Percentiles rank a stretch among this genome's conserved stretches.
phyloP scores from a whole-genome alignment of 1,140 invertebrate species.

The Idris sp. region DNA sequence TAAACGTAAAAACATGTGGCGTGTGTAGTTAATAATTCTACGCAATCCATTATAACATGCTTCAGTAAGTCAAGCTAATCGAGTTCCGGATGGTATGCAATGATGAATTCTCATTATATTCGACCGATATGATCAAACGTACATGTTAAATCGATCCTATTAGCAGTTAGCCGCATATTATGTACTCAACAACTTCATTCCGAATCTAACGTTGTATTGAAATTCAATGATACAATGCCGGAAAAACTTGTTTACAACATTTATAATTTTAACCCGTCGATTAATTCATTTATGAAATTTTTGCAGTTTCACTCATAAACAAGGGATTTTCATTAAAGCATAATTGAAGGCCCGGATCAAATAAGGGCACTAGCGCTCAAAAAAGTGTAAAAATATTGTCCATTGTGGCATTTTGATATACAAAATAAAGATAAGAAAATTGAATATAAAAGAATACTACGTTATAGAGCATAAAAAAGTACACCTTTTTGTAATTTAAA shows the following conservation, averaged over 20 bases:
- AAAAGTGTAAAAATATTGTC: too few relatives aligned
- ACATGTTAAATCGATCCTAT: slow-evolving; percentile 64
- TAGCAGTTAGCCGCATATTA: slow-evolving; percentile 60
- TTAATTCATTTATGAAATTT: not conserved
- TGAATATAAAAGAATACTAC: too few relatives aligned
- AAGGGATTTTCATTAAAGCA: too few relatives aligned
- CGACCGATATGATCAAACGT: slow-evolving; percentile 64
- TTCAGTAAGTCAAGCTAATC: slow-evolving; percentile 63
- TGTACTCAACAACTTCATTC: slow-evolving; percentile 61
- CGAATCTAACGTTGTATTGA: slow-evolving; percentile 43
- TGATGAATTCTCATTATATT: slow-evolving; percentile 61
- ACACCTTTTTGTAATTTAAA: too few relatives aligned
- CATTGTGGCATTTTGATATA: too few relatives aligned
- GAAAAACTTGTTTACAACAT: slow-evolving; percentile 32
- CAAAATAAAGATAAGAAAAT: too few relatives aligned
- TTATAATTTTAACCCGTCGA: slow-evolving; percentile 5
- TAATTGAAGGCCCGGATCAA: too few relatives aligned
- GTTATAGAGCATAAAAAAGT: too few relatives aligned
- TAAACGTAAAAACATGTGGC: slow-evolving; percentile 55
- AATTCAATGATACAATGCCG: slow-evolving; percentile 36
- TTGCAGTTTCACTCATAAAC: not conserved
- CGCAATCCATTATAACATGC: slow-evolving; percentile 58
- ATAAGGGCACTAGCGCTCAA: too few relatives aligned
- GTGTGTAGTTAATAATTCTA: slow-evolving; percentile 63
- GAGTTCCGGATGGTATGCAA: slow-evolving; percentile 60